A percentile compares a stretch with the other conserved stretches of the same genome.
Conservation (phyloP, 1,140 invertebrate genomes). For the Caenorhabditis brenneri region DNA sequence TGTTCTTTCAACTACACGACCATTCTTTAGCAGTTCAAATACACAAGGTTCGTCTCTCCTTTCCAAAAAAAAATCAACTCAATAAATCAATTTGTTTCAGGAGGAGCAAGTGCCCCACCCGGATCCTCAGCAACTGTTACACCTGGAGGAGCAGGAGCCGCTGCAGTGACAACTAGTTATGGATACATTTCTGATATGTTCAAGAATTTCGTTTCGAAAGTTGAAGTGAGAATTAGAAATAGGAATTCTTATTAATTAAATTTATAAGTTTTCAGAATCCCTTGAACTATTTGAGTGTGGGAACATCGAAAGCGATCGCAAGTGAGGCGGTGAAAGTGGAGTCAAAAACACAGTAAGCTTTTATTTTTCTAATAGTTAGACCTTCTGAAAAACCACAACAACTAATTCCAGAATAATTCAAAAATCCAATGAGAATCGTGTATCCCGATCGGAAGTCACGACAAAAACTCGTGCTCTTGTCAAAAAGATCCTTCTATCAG, state of each 20-base stretch:
- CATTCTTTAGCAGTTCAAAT: constrained; percentile 26
- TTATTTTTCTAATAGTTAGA: neutral
- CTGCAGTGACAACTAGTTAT: constrained; percentile 5
- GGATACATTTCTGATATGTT: constrained; percentile 35
- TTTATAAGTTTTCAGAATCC: neutral
- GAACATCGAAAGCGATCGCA: neutral
- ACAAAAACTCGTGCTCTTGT: constrained; percentile 56
- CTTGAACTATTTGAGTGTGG: neutral
- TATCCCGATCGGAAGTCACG: constrained; percentile 60
- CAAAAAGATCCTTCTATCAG: constrained; percentile 53
- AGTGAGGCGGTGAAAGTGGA: neutral
- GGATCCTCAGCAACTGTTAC: neutral
- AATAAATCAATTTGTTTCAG: neutral
- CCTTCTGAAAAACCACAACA: neutral
- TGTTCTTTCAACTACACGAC: neutral
- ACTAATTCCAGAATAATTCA: constrained; percentile 25
- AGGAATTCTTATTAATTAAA: neutral
- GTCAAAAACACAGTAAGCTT: constrained; percentile 17
- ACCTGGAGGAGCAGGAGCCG: neutral
- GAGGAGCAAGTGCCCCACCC: neutral
- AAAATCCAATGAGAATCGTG: constrained; percentile 57
- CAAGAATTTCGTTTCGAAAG: constrained; percentile 19
- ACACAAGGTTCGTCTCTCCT: neutral
- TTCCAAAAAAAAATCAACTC: neutral
- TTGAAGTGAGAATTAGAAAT: neutral